Evolutionary conservation across 2,113 vertebrate species (phyloP).

Genomic region (Glaucomys volans): DNA sequence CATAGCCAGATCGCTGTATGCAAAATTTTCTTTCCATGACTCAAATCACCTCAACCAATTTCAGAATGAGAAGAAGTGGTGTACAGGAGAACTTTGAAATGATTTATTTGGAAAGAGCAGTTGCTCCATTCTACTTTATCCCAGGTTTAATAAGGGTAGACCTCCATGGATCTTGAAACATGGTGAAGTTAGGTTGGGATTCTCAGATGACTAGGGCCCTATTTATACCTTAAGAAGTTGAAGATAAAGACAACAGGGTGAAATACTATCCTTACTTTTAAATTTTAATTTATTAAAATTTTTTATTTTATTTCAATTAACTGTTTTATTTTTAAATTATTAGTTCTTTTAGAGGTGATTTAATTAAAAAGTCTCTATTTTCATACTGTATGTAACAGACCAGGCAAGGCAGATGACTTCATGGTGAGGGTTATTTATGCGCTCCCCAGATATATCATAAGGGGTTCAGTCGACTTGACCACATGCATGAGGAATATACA

Average conservation of each 20-base stretch:
- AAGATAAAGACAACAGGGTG: background rate
- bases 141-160: background rate
- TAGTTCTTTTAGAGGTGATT: background rate
- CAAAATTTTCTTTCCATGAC: slow-evolving; percentile 4
- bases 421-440: background rate
- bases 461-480: background rate
- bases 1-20: background rate
- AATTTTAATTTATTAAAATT: background rate
- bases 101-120: slow-evolving; percentile 20
- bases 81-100: background rate
- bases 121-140: background rate
- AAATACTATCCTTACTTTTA: background rate
- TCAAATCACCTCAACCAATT: background rate
- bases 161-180: background rate
- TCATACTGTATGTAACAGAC: background rate
- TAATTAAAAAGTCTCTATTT: background rate
- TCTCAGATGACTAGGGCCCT: background rate
- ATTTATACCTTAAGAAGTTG: background rate
- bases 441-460: background rate
- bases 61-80: background rate
- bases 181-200: background rate
- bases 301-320: background rate
- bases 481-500: background rate
- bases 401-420: background rate
- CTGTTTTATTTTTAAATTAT: background rate